Evolutionary conservation across 2,888 invertebrate species (phyloP).

Genomic region (Seira musarum): DNA sequence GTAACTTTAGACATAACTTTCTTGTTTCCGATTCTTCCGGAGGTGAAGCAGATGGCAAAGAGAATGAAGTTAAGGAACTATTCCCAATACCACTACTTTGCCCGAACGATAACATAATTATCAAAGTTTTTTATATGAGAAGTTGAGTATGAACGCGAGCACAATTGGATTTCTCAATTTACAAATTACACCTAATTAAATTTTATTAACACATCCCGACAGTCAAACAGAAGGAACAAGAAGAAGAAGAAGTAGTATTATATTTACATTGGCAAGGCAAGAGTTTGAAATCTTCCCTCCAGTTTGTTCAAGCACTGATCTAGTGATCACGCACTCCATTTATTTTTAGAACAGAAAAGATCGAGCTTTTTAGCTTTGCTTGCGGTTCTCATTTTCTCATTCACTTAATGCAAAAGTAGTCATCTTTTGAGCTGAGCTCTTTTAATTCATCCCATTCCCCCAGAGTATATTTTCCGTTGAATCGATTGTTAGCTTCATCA

Average conservation of each 20-base stretch:
- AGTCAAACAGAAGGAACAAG: too few species aligned
- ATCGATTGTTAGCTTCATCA: too few species aligned
- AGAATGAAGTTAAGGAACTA: conserved; percentile 13
- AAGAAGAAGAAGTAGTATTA: too few species aligned
- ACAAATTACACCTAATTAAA: too few species aligned
- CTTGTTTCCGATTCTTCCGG: conserved; percentile 37
- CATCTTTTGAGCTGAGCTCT: too few species aligned
- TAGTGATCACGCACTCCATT: background rate
- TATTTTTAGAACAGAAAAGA: conserved; percentile 16
- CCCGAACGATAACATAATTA: conserved; percentile 32
- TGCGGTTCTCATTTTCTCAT: conserved; percentile 6
- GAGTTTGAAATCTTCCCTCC: conserved; percentile 8
- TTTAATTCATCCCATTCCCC: too few species aligned
- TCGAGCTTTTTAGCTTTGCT: conserved; percentile 20
- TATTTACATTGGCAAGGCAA: background rate
- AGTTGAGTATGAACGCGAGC: background rate
- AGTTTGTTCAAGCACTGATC: background rate
- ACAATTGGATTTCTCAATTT: too few species aligned
- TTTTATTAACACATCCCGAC: too few species aligned
- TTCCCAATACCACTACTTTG: conserved; percentile 31
- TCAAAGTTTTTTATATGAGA: background rate
- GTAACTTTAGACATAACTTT: conserved; percentile 46
- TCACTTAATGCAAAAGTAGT: too few species aligned
- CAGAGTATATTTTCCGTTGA: too few species aligned
- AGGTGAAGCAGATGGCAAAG: background rate